Evolutionary conservation across 1,140 invertebrate species (phyloP).

Genomic region (Drosophila lacertosa): DNA sequence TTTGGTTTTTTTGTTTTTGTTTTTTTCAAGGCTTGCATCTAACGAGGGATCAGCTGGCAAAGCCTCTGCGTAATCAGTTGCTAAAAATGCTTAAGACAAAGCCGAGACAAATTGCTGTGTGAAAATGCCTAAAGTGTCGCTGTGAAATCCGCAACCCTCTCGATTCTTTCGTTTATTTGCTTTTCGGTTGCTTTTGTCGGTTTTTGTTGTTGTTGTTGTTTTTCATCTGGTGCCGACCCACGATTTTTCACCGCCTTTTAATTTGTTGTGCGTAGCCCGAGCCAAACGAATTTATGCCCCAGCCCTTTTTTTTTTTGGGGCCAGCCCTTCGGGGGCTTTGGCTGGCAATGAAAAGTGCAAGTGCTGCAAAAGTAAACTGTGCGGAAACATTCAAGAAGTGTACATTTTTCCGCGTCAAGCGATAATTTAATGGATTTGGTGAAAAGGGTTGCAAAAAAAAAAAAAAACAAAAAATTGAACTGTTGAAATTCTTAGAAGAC

Average conservation of each 20-base stretch:
- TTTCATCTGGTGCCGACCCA: conserved; percentile 1
- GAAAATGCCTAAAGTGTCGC: conserved; percentile 19
- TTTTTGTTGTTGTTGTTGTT: too few species aligned
- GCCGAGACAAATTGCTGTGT: conserved; percentile 43
- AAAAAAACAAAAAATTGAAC: neutral
- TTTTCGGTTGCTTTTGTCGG: conserved; percentile 14
- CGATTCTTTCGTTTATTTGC: conserved; percentile 19
- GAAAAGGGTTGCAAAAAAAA: conserved; percentile 18
- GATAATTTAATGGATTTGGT: conserved; percentile 46
- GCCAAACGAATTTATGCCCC: conserved; percentile 64
- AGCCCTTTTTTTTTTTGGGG: conserved; percentile 17
- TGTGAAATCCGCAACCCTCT: neutral
- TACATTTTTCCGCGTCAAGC: conserved; percentile 45
- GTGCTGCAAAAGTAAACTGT: conserved; percentile 72
- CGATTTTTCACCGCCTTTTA: conserved; percentile 50
- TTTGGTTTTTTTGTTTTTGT: neutral
- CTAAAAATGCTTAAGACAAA: conserved; percentile 28
- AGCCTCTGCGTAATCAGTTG: conserved; percentile 39
- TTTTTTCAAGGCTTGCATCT: conserved; percentile 42
- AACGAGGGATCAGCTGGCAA: conserved; percentile 50
- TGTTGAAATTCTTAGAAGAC: conserved; percentile 2
- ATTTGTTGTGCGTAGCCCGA: conserved; percentile 64
- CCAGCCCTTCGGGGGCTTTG: conserved; percentile 4
- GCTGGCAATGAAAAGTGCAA: conserved; percentile 65
- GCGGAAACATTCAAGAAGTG: conserved; percentile 78